Evolutionary conservation across 2,888 invertebrate genomes (phyloP).

Genomic region (Acleris literana): DNA sequence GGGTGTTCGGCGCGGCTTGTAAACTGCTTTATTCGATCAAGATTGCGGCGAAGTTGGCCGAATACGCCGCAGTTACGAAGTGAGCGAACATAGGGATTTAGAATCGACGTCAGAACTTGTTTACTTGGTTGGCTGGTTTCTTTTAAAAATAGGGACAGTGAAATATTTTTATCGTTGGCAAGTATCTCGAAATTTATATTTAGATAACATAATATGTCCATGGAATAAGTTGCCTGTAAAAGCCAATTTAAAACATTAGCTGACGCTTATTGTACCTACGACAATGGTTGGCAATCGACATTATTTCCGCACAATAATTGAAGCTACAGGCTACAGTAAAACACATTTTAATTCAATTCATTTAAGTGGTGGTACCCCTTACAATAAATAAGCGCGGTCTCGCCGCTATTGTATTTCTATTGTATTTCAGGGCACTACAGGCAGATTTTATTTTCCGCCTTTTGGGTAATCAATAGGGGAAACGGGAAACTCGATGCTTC

Average conservation of each 20-base stretch:
- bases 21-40: constrained; percentile 76
- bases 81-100: neutral
- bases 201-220: no score
- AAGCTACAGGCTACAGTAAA: neutral
- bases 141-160: neutral
- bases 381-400: constrained; percentile 8
- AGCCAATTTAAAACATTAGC: no score
- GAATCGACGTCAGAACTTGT: neutral
- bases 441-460: constrained; percentile 82
- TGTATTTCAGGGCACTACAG: constrained; percentile 60
- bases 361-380: constrained; percentile 59
- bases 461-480: constrained; percentile 83
- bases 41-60: constrained; percentile 56
- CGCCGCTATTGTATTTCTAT: constrained; percentile 67
- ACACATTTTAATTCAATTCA: constrained; percentile 59
- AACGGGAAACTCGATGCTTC: constrained; percentile 75
- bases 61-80: constrained; percentile 20
- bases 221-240: neutral
- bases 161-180: no score
- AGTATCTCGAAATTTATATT: no score
- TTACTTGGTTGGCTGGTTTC: neutral
- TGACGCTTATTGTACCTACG: no score
- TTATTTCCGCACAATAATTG: neutral
- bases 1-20: constrained; percentile 61
- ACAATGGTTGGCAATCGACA: neutral